Base-by-base conservation (phyloP, 2,888 invertebrate genomes). In the Melanchra persicariae region DNA sequence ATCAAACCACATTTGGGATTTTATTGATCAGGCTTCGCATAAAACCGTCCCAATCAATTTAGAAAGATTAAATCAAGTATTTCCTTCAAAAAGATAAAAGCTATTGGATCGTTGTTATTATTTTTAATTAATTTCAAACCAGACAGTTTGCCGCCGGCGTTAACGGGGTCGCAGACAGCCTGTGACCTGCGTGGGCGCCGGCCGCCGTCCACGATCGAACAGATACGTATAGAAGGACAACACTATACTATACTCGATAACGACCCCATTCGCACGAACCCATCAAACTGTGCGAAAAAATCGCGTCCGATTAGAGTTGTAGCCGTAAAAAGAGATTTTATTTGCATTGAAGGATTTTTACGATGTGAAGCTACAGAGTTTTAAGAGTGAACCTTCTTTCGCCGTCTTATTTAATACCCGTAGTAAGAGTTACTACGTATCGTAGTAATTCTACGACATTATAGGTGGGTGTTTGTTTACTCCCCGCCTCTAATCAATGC, bases 391-490 rank as follows among this genome's bases (percentile, higher is more conserved):
- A 58, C 61, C 82, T 82, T 79, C 79, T 82, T 45, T 10, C 2
- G 9, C 1, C 0, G 43, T 60, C 3, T 49, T 72, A 58, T 65
- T 30, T 34, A 62, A 19, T 59, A 61, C 1, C 12, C 59, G 58
- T 79, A 77, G 79, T 82, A 82, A 77, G 51, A 82, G 61, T 52
- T 84, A 79, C 81, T 85, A 87, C 79, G 78, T 59, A 47, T 58
- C 76, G 79, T 85, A 85, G 79, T 81, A 82, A 79, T 68, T 74
- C 67, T 45, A 77, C 83, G 26, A 70, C 75, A 61, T 74, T 71
- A 79, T 62, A 51, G 54, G 87, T 85, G 81, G 86, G 85, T 80
- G 87, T 86, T 84, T 87, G 85, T 88, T 84, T 84, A 84, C 85
- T 70, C 60, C 45, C 54, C 22, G 64, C 58, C 47, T 69, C 57